These are phyloP conservation scores for Synanthedon myopaeformis DNA, from an alignment of 2,888 invertebrate species.

Conservation along the genomic window DNA sequence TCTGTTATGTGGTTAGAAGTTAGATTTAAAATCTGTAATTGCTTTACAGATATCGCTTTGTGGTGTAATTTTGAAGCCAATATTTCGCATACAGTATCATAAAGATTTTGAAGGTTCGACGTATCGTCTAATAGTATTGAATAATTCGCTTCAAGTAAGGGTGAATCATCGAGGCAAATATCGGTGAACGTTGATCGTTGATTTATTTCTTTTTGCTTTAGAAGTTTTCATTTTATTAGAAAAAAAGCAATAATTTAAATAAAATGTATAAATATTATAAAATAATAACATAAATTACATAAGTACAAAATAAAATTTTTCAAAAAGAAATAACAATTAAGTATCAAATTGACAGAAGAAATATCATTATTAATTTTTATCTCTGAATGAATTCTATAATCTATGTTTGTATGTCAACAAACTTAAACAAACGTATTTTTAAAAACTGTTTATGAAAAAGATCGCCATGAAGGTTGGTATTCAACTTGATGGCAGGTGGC, in stretches of 20 bases:
- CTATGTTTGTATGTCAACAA: too few species aligned
- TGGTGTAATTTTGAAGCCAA: conserved; percentile 21
- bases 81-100: conserved; percentile 22
- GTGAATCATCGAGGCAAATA: conserved; percentile 29
- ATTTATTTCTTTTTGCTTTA: background rate
- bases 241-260: background rate
- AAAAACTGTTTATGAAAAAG: too few species aligned
- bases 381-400: too few species aligned
- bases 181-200: conserved; percentile 27
- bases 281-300: background rate
- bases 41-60: conserved; percentile 24
- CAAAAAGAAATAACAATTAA: background rate
- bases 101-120: conserved; percentile 22
- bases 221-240: background rate
- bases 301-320: background rate
- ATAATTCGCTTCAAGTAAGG: conserved; percentile 26
- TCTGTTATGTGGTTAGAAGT: conserved; percentile 40
- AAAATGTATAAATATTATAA: background rate
- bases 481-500: too few species aligned
- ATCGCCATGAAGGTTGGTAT: too few species aligned
- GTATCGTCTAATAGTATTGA: conserved; percentile 20
- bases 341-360: background rate
- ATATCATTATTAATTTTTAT: background rate
- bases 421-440: too few species aligned
- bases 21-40: conserved; percentile 29